Conservation (phyloP, 2,888 invertebrate species). For the Amphimallon solstitiale region DNA sequence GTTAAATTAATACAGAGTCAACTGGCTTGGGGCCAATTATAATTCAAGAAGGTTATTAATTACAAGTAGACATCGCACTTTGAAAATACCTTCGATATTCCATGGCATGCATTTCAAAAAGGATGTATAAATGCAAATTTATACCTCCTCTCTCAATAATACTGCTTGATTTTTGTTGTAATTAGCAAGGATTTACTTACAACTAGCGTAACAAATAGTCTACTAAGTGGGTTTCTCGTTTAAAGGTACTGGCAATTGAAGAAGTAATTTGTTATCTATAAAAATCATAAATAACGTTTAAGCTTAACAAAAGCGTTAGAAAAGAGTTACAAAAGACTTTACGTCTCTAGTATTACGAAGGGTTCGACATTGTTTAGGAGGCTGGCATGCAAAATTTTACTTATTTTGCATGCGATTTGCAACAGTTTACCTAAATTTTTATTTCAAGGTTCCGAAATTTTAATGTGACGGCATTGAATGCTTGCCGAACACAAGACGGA, state of each 20-base stretch:
- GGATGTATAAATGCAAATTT: constrained; percentile 2
- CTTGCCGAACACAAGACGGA: not conserved
- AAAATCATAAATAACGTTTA: constrained; percentile 46
- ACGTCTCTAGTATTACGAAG: constrained; percentile 35
- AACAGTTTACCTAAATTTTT: constrained; percentile 33
- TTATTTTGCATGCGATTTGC: constrained; percentile 34
- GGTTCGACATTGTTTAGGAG: constrained; percentile 46
- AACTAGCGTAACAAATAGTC: too few species aligned
- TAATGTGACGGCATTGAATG: not conserved
- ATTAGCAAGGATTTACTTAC: not conserved
- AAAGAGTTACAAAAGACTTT: not conserved
- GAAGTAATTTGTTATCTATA: too few species aligned
- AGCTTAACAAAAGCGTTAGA: constrained; percentile 43
- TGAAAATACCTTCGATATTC: not conserved
- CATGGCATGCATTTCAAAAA: not conserved
- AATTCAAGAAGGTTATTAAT: constrained; percentile 12
- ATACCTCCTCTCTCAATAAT: not conserved
- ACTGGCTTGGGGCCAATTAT: constrained; percentile 24
- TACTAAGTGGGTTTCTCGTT: too few species aligned
- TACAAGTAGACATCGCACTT: not conserved
- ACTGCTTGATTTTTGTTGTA: not conserved
- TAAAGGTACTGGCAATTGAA: too few species aligned
- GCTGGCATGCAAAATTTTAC: constrained; percentile 44
- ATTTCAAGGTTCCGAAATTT: constrained; percentile 24
- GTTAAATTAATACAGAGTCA: constrained; percentile 18